Evolutionary conservation across 2,797 vertebrate species (phyloP), one percentile per base, ranked within the genome.

Genomic region (Monodelphis domestica): DNA sequence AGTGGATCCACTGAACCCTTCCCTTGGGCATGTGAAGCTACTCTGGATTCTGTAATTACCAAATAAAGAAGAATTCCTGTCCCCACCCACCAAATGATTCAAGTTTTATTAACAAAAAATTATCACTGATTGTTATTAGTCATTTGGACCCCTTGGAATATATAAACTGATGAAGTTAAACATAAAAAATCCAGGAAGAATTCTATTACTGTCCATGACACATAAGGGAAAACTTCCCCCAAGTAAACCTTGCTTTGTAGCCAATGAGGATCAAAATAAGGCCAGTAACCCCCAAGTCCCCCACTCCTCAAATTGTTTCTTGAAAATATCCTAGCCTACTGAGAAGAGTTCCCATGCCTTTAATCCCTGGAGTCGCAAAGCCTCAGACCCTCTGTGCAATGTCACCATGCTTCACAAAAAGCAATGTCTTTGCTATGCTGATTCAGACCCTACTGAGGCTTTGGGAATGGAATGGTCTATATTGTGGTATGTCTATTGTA

Each of bases 401-500:
- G 93, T 92, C 94, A 94, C 78, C 5, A 55, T 57, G 90, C 93
- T 88, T 38, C 17, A 93, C 38, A 96, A 96, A 94, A 95, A 88
- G 95, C 95, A 56, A 52, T 12, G 1, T 90, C 95, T 95, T 96
- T 93, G 93, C 96, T 88, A 96, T 96, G 53, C 10, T 0, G 91
- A 96, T 90, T 95, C 96, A 93, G 92, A 88, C 51, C 91, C 5
- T 78, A 94, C 87, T 0, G 0, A 94, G 89, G 1, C 63, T 94
- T 57, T 87, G 95, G 94, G 96, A 97, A 95, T 57, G 45, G 92
- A 84, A 30, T 0, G 28, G 94, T 92, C 94, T 90, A 97, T 97
- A 98, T 53, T 89, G 96, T 92, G 93, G 93, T 0, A 12, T 90
- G 97, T 96, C 97, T 96, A 97, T 97, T 97, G 45, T 94, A 88